A percentile compares a stretch with the other conserved stretches of the same genome.
phyloP scores from a whole-genome alignment of 2,113 vertebrate genomes.

The Cairina moschata region DNA sequence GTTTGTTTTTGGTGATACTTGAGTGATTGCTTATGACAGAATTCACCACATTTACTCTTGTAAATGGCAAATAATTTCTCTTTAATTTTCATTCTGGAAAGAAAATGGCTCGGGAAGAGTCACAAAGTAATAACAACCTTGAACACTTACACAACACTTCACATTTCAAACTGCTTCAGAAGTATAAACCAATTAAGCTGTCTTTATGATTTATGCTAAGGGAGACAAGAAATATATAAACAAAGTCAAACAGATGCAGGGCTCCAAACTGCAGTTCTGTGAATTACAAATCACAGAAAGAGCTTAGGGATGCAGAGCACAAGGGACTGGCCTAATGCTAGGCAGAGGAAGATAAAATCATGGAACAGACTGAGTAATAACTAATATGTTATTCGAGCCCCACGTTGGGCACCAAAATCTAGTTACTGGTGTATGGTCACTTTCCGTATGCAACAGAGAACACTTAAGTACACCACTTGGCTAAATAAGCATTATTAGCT shows the following conservation, averaged over 20 bases:
- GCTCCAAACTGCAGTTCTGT: not conserved
- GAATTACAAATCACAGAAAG: slow-evolving; percentile 10
- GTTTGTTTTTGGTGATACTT: not conserved
- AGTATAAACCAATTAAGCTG: slow-evolving; percentile 67
- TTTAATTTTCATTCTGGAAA: slow-evolving; percentile 33
- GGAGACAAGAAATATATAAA: slow-evolving; percentile 57
- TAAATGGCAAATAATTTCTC: slow-evolving; percentile 43
- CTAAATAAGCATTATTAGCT: slow-evolving; percentile 6
- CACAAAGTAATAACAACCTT: slow-evolving; percentile 51
- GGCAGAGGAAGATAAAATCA: not conserved
- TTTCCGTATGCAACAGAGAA: not conserved
- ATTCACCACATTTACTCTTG: slow-evolving; percentile 20
- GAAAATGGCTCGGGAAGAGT: slow-evolving; percentile 31
- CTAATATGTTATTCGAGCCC: not conserved
- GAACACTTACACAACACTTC: slow-evolving; percentile 37
- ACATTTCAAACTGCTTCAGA: slow-evolving; percentile 50
- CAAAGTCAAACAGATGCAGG: slow-evolving; percentile 44
- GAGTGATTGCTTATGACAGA: not conserved
- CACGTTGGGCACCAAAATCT: not conserved
- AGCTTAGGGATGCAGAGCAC: not conserved
- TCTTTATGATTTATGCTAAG: slow-evolving; percentile 47
- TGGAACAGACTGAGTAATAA: not conserved
- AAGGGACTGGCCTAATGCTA: not conserved
- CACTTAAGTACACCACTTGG: not conserved
- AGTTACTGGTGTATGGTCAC: not conserved